Evolutionary conservation across 2,113 vertebrate genomes (phyloP).

Genomic region (Cephalopholis sonnerati): DNA sequence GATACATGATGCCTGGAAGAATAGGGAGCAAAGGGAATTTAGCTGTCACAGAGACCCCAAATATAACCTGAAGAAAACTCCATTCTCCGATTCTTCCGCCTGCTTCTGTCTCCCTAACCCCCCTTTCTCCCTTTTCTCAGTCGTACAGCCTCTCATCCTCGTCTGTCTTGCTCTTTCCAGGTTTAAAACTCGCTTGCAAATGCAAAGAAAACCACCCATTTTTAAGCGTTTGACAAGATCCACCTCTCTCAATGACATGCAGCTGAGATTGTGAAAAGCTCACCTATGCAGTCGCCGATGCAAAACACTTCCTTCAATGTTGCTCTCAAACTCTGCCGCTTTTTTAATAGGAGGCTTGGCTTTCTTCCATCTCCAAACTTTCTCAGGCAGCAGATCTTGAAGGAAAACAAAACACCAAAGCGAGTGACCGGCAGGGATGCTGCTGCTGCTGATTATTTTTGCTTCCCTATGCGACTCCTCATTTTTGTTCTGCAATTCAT

Average conservation of each 20-base stretch:
- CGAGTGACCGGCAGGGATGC: neutral
- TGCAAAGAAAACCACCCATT: conserved; percentile 40
- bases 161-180: conserved; percentile 34
- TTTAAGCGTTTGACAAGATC: conserved; percentile 41
- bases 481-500: conserved; percentile 17
- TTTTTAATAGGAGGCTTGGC: conserved; percentile 18
- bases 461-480: conserved; percentile 4
- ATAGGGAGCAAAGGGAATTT: conserved; percentile 62
- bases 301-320: conserved; percentile 13
- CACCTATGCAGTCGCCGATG: conserved; percentile 20
- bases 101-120: neutral
- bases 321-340: conserved; percentile 9
- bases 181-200: conserved; percentile 44
- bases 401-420: conserved; percentile 32
- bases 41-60: conserved; percentile 65
- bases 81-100: conserved; percentile 24
- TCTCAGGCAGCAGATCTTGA: conserved; percentile 27
- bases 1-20: conserved; percentile 58
- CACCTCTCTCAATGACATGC: conserved; percentile 19
- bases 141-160: conserved; percentile 5
- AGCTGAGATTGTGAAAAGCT: conserved; percentile 22
- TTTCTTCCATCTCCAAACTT: conserved; percentile 37
- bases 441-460: conserved; percentile 42
- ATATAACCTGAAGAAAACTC: conserved; percentile 65
- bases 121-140: neutral